These are phyloP conservation scores for Gasteruption jaculator DNA, from an alignment of 2,888 invertebrate species.

Conservation along the genomic window DNA sequence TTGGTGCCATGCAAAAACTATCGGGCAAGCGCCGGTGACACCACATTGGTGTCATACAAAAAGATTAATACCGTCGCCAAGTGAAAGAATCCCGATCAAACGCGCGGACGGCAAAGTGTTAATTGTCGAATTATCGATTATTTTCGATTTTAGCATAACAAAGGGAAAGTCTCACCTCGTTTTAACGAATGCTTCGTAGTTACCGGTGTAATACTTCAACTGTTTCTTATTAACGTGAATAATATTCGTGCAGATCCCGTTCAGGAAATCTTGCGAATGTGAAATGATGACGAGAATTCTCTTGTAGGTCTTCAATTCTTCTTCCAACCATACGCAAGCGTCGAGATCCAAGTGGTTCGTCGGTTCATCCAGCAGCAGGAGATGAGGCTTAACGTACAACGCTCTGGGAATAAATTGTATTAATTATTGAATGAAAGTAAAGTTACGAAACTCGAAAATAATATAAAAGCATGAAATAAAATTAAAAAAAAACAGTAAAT, in stretches of 20 bases:
- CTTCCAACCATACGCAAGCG: conserved; percentile 99
- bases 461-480: background rate
- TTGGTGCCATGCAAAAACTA: too few species aligned
- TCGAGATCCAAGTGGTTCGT: conserved; percentile 99
- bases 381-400: conserved; percentile 94
- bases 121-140: too few species aligned
- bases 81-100: too few species aligned
- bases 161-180: conserved; percentile 54
- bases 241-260: conserved; percentile 95
- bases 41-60: too few species aligned
- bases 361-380: conserved; percentile 94
- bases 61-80: too few species aligned
- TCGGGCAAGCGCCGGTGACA: too few species aligned
- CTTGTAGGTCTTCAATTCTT: conserved; percentile 93
- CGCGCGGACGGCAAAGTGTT: too few species aligned
- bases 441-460: background rate
- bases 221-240: conserved; percentile 91
- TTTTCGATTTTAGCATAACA: conserved; percentile 2
- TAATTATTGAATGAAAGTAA: conserved; percentile 43
- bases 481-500: conserved; percentile 9
- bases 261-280: conserved; percentile 98
- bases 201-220: conserved; percentile 92
- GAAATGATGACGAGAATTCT: conserved; percentile 96
- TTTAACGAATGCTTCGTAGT: conserved; percentile 94
- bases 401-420: conserved; percentile 61